Conservation (phyloP, 1,140 invertebrate species). For the Gryon sp. region DNA sequence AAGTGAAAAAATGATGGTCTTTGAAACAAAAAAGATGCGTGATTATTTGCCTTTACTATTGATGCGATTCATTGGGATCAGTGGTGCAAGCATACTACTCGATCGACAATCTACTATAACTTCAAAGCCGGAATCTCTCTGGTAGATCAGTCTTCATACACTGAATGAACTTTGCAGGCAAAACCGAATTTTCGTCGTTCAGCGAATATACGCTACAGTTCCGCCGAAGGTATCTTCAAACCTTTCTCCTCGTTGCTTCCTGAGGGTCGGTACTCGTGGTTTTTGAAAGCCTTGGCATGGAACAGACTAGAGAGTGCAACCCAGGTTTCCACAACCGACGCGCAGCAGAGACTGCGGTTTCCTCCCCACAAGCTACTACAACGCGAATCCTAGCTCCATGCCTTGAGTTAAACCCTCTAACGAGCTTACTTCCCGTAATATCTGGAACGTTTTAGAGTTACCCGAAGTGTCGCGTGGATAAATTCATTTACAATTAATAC, state of each 20-base stretch:
- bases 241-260: constrained; percentile 46
- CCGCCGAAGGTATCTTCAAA: constrained; percentile 56
- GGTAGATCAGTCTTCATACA: constrained; percentile 59
- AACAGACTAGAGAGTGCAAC: constrained; percentile 71
- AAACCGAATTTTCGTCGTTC: constrained; percentile 63
- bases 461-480: constrained; percentile 70
- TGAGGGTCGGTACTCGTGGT: constrained; percentile 67
- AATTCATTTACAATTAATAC: constrained; percentile 76
- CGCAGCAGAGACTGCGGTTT: constrained; percentile 75
- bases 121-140: constrained; percentile 60
- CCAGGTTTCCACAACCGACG: constrained; percentile 71
- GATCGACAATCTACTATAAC: constrained; percentile 54
- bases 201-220: constrained; percentile 57
- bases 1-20: constrained; percentile 9
- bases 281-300: constrained; percentile 73
- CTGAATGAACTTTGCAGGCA: constrained; percentile 55
- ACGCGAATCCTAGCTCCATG: constrained; percentile 66
- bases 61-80: constrained; percentile 40
- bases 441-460: constrained; percentile 73
- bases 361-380: constrained; percentile 75
- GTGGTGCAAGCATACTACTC: constrained; percentile 47
- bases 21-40: constrained; percentile 10
- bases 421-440: constrained; percentile 77
- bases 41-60: constrained; percentile 31
- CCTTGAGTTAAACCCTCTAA: constrained; percentile 73